A percentile compares a stretch with the other conserved stretches of the same genome.
Evolutionary conservation across 2,113 vertebrate species (phyloP).

Genomic region (Lophochroa leadbeateri): DNA sequence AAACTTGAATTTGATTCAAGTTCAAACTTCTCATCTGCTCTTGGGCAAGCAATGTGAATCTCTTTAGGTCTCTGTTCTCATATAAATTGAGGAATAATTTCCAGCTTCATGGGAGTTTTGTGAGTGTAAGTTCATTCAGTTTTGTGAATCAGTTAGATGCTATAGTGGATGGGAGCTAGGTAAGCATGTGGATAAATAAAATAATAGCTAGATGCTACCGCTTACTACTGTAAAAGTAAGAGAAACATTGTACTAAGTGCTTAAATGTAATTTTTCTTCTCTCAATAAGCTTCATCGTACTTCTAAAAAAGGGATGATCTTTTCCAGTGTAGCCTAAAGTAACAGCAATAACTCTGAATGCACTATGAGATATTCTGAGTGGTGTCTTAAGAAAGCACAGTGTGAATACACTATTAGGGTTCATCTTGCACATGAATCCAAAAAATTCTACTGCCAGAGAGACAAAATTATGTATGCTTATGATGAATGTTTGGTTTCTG

Average conservation of each 20-base stretch:
- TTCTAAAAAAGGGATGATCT: background rate
- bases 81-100: background rate
- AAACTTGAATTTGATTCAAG: background rate
- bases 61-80: background rate
- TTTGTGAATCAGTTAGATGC: background rate
- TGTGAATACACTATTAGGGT: background rate
- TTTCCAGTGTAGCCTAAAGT: background rate
- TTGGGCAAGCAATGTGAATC: background rate
- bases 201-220: background rate
- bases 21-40: background rate
- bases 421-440: background rate
- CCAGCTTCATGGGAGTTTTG: background rate
- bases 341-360: background rate
- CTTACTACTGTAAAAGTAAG: conserved; percentile 11
- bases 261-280: conserved; percentile 11
- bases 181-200: background rate
- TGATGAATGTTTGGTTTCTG: background rate
- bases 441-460: background rate
- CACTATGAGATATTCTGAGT: background rate
- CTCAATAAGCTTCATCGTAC: background rate
- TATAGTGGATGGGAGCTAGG: background rate
- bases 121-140: background rate
- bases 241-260: background rate
- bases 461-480: background rate
- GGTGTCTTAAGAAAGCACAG: background rate